These are phyloP conservation scores for Meloidogyne floridensis DNA, from an alignment of 1,140 invertebrate species.

Conservation along the genomic window DNA sequence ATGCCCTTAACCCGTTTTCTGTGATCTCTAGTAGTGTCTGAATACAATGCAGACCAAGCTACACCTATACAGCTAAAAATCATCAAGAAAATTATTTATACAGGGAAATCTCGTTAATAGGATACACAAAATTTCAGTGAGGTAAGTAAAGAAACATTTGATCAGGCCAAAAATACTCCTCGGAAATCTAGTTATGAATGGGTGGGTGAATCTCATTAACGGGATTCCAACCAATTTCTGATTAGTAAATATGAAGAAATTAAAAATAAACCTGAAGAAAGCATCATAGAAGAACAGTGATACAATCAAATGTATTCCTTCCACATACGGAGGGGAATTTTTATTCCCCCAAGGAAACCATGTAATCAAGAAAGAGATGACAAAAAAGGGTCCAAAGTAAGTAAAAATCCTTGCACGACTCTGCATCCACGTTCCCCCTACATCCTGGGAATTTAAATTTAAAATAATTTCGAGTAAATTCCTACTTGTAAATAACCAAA, in stretches of 20 bases:
- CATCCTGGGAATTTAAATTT: slow-evolving; percentile 39
- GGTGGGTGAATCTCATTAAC: no score
- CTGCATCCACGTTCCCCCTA: slow-evolving; percentile 61
- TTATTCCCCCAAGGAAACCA: slow-evolving; percentile 67
- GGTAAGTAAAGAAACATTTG: no score
- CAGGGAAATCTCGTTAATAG: no score
- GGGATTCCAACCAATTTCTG: no score
- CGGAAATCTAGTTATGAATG: no score
- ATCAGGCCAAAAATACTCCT: no score
- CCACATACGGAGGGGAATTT: slow-evolving; percentile 50
- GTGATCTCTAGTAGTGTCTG: slow-evolving; percentile 66
- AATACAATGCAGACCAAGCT: slow-evolving; percentile 66
- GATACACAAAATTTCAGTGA: no score
- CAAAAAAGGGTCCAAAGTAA: slow-evolving; percentile 67
- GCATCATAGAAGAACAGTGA: slow-evolving; percentile 68
- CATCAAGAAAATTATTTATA: neutral
- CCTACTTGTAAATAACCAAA: slow-evolving; percentile 66
- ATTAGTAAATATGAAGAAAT: no score
- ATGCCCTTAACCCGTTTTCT: slow-evolving; percentile 63
- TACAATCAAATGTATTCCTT: slow-evolving; percentile 67
- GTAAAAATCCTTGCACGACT: slow-evolving; percentile 66
- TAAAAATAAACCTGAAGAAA: slow-evolving; percentile 64
- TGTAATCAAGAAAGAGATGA: slow-evolving; percentile 66
- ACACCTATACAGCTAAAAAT: slow-evolving; percentile 64
- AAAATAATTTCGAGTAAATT: no score